Base-by-base conservation (phyloP, 2,113 vertebrate genomes). In the Calyptomena viridis region DNA sequence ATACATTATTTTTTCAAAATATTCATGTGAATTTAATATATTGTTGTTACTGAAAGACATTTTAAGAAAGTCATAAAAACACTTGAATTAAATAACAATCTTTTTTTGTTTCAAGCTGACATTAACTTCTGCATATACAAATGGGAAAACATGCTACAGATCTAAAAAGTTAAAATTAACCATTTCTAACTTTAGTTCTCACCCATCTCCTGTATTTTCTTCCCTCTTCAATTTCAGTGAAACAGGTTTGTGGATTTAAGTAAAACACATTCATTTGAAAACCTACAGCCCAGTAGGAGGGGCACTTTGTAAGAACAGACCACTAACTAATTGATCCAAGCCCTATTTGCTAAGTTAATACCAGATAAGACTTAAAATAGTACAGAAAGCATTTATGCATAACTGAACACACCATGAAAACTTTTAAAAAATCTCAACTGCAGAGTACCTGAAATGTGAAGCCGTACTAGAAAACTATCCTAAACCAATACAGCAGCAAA, bases 191-290 rank as follows among this genome's bases (percentile, higher is more conserved):
- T 91, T 79, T 3, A 86, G 50, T 49, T 92, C 93, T 96, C 76
- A 95, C 96, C 93, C 95, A 96, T 96, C 90, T 96, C 94, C 92
- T 88, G 87, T 77, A 84, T 77, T 93, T 92, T 90, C 90, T 86
- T 93, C 59, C 63, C 46, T 89, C 93, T 66, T 93, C 92, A 66
- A 67, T 86, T 84, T 81, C 82, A 90, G 79, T n/a, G 59, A 60
- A 93, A 71, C 68, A 44, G 55, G 87, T 90, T 78, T 75, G 92
- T 73, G 79, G 63, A 80, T 71, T 84, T 92, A 81, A 77, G 85
- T 22, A 69, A 68, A 90, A 90, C 71, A 93, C 87, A 93, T 96
- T 93, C 85, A 95, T 90, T 75, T 74, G 82, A 94, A 63, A 90
- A 88, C 33, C 87, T 72, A 71, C 69, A 90, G 79, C 52, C 31